phyloP scores from a whole-genome alignment of 2,113 vertebrate genomes.

The Gasterosteus nipponicus region DNA sequence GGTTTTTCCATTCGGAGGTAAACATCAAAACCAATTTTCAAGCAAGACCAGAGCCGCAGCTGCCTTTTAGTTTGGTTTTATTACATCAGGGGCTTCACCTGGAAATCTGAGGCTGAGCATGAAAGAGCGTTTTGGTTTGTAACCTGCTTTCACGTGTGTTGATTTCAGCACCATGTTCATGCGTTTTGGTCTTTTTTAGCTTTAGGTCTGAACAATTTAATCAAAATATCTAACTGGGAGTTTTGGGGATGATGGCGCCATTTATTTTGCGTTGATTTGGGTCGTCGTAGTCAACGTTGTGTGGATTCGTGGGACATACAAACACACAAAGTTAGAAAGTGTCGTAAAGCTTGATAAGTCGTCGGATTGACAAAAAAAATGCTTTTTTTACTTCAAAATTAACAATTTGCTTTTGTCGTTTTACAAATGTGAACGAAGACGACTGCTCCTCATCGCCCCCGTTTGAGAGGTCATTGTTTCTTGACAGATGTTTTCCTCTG shows the following conservation, averaged over 20 bases:
- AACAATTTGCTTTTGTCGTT: neutral
- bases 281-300: neutral
- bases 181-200: neutral
- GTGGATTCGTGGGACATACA: neutral
- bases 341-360: neutral
- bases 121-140: conserved; percentile 18
- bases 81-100: conserved; percentile 20
- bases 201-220: neutral
- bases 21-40: conserved; percentile 51
- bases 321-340: neutral
- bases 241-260: neutral
- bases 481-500: neutral
- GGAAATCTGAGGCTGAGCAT: conserved; percentile 10
- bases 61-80: conserved; percentile 26
- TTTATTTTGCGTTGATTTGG: neutral
- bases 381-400: neutral
- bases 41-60: conserved; percentile 13
- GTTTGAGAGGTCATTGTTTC: too few species aligned
- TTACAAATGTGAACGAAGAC: neutral
- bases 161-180: conserved; percentile 21
- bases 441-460: too few species aligned
- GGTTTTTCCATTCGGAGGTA: conserved; percentile 45
- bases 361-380: neutral
- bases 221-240: neutral
- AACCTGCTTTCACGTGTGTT: neutral